These are phyloP conservation scores for Marcusenius ussheri DNA, from an alignment of 2,113 vertebrate species.

Conservation along the genomic window DNA sequence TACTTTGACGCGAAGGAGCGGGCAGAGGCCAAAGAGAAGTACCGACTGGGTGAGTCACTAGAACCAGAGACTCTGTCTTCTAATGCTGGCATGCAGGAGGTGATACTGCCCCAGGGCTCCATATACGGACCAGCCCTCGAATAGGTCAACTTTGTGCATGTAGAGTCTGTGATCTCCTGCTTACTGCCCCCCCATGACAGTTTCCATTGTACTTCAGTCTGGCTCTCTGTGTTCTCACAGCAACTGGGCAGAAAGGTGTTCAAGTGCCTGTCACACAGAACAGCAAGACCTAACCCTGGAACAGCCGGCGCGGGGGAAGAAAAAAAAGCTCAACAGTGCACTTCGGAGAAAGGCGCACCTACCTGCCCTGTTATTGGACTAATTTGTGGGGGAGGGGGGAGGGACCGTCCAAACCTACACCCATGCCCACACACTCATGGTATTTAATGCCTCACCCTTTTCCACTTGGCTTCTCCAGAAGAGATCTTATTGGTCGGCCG, in stretches of 20 bases:
- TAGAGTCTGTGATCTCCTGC: not conserved
- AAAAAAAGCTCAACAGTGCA: slow-evolving; percentile 29
- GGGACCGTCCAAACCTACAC: not conserved
- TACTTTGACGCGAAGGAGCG: slow-evolving; percentile 90
- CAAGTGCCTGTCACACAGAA: slow-evolving; percentile 69
- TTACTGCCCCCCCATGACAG: slow-evolving; percentile 8
- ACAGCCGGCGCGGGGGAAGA: not conserved
- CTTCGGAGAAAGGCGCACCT: slow-evolving; percentile 45
- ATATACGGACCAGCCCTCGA: not conserved
- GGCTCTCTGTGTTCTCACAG: slow-evolving; percentile 45
- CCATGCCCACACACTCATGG: not conserved
- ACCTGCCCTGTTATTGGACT: slow-evolving; percentile 38
- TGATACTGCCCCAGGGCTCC: not conserved
- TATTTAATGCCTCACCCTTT: not conserved
- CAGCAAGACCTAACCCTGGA: slow-evolving; percentile 54
- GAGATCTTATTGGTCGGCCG: not conserved
- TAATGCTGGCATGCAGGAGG: not conserved
- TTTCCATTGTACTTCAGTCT: not conserved
- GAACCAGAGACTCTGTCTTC: not conserved
- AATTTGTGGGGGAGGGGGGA: slow-evolving; percentile 18
- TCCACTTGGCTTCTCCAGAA: not conserved
- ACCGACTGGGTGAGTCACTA: slow-evolving; percentile 63
- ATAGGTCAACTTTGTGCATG: not conserved
- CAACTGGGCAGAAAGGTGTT: slow-evolving; percentile 69
- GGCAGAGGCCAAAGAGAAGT: slow-evolving; percentile 79